Conservation (phyloP, 2,888 invertebrate genomes). For the Drosophila meridiana region DNA sequence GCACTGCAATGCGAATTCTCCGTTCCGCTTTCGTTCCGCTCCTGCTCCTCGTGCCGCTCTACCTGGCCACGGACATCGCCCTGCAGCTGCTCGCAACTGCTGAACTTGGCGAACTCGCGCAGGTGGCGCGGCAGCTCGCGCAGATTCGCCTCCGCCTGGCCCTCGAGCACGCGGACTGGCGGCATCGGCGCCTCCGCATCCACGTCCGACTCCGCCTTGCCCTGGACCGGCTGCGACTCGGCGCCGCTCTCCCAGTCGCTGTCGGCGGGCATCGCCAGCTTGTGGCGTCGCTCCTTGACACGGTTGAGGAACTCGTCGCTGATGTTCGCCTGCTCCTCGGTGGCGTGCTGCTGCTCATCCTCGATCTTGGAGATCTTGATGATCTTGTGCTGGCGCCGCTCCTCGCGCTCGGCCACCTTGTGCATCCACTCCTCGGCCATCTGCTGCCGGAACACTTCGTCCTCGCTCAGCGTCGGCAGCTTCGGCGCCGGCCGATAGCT, state of each 20-base stretch:
- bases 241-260: constrained; percentile 88
- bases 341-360: constrained; percentile 61
- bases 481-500: constrained; percentile 77
- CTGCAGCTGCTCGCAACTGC: constrained; percentile 74
- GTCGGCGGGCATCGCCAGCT: constrained; percentile 89
- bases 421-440: constrained; percentile 94
- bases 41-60: constrained; percentile 76
- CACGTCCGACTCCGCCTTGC: constrained; percentile 67
- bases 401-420: constrained; percentile 91
- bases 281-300: constrained; percentile 90
- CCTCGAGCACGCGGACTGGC: constrained; percentile 89
- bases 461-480: constrained; percentile 88
- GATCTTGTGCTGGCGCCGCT: constrained; percentile 91
- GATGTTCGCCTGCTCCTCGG: constrained; percentile 84
- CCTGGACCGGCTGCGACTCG: constrained; percentile 85
- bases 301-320: constrained; percentile 92
- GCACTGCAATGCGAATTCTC: constrained; percentile 81
- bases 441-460: constrained; percentile 90
- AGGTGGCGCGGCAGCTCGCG: constrained; percentile 91
- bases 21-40: constrained; percentile 74
- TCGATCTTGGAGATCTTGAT: constrained; percentile 90
- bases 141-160: constrained; percentile 87
- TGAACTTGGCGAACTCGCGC: constrained; percentile 90
- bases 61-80: constrained; percentile 63
- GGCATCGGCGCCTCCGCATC: constrained; percentile 86